Percentiles rank a stretch among this genome's conserved stretches.
phyloP scores from a whole-genome alignment of 2,888 invertebrate genomes.

The Buathra laborator region DNA sequence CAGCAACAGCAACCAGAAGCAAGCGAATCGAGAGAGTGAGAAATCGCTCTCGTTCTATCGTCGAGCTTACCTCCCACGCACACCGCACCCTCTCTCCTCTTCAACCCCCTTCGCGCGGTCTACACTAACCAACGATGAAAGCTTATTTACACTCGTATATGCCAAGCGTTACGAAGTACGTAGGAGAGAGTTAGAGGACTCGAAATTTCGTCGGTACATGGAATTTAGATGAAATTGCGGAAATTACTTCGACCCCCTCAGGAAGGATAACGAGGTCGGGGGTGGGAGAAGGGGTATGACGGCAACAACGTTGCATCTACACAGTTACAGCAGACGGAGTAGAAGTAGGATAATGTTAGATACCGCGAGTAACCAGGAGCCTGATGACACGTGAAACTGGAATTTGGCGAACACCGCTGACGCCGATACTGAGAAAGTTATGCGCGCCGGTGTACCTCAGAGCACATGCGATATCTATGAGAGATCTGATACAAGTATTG shows the following conservation, averaged over 20 bases:
- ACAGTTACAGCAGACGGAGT: slow-evolving; percentile 51
- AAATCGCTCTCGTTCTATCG: slow-evolving; percentile 42
- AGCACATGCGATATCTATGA: not conserved
- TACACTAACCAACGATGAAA: slow-evolving; percentile 52
- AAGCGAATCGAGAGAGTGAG: slow-evolving; percentile 21
- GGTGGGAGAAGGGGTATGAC: not conserved
- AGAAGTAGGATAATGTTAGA: slow-evolving; percentile 50
- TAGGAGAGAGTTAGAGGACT: slow-evolving; percentile 63
- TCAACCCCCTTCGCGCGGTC: slow-evolving; percentile 59
- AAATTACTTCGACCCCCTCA: slow-evolving; percentile 80
- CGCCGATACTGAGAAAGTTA: slow-evolving; percentile 18
- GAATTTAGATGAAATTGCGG: slow-evolving; percentile 85
- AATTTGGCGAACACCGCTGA: slow-evolving; percentile 43
- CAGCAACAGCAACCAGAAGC: slow-evolving; percentile 53
- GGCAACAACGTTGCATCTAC: slow-evolving; percentile 44
- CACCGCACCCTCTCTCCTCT: slow-evolving; percentile 32
- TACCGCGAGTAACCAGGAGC: slow-evolving; percentile 42
- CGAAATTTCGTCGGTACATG: slow-evolving; percentile 81
- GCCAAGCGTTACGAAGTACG: slow-evolving; percentile 46
- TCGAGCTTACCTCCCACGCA: slow-evolving; percentile 51
- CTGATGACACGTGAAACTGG: slow-evolving; percentile 62
- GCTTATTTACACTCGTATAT: slow-evolving; percentile 66
- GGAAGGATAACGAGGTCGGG: slow-evolving; percentile 45
- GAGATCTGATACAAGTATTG: no score
- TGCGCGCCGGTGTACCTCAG: not conserved